Percentiles rank a stretch among this genome's conserved stretches.
Conservation (phyloP, 2,797 vertebrate species). For the Pachyuromys duprasi region DNA sequence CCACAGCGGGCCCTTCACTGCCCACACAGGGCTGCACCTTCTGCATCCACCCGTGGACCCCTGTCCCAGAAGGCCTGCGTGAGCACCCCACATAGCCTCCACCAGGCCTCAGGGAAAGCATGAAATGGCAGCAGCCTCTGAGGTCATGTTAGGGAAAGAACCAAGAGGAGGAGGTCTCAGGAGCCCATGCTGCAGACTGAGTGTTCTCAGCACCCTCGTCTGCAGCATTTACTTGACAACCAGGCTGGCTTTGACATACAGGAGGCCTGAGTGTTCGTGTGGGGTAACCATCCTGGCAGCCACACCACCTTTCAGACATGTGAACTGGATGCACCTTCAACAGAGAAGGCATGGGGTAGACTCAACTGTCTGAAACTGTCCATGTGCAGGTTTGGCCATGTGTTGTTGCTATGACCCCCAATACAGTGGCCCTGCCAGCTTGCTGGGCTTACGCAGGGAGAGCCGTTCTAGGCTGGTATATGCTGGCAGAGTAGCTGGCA, state of each 20-base stretch:
- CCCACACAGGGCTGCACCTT: rapidly evolving
- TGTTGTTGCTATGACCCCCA: neutral
- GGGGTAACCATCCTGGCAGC: neutral
- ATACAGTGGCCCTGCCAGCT: neutral
- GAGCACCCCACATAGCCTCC: rapidly evolving
- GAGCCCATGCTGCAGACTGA: neutral
- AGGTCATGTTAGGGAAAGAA: neutral
- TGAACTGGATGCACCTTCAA: neutral
- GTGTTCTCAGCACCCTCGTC: neutral
- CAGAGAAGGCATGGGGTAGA: neutral
- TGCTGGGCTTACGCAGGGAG: neutral
- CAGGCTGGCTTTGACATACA: neutral
- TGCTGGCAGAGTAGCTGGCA: neutral
- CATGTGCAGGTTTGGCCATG: neutral
- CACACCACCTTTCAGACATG: neutral
- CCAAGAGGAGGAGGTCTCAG: neutral
- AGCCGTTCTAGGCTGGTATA: rapidly evolving
- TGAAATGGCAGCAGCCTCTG: neutral
- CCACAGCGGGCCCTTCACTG: rapidly evolving
- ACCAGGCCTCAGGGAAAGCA: neutral
- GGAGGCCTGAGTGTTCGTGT: neutral
- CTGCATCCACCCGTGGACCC: neutral
- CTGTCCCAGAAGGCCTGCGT: neutral
- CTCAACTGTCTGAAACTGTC: neutral
- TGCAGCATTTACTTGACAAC: neutral